Evolutionary conservation across 2,113 vertebrate genomes (phyloP).

Genomic region (Megaleporinus macrocephalus): DNA sequence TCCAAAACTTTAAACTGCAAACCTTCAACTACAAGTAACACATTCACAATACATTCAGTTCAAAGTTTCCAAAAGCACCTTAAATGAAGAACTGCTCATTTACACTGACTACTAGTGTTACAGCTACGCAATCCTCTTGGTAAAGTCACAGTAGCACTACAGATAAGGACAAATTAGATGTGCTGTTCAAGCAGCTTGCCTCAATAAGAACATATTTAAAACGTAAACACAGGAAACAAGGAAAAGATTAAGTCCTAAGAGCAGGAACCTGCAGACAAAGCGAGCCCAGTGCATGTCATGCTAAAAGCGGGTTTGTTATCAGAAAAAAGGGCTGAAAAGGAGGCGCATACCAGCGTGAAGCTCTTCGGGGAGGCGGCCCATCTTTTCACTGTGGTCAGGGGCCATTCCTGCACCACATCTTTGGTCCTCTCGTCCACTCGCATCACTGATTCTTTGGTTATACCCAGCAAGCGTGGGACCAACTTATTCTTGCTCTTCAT

Average conservation of each 20-base stretch:
- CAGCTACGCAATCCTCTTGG: neutral
- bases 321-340: conserved; percentile 5
- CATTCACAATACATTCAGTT: neutral
- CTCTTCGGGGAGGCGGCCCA: conserved; percentile 99
- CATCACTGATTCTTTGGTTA: conserved; percentile 99
- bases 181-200: neutral
- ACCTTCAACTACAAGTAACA: neutral
- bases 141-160: neutral
- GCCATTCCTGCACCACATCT: conserved; percentile 98
- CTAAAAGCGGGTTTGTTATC: neutral
- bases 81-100: neutral
- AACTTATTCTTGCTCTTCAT: conserved; percentile 99
- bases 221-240: neutral
- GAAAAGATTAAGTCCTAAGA: neutral
- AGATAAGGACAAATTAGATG: neutral
- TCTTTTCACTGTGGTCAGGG: conserved; percentile 96
- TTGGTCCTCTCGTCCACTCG: conserved; percentile 98
- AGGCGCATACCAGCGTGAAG: conserved; percentile 91
- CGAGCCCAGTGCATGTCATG: no score
- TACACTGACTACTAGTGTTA: neutral
- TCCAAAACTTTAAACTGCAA: neutral
- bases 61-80: conserved; percentile 5
- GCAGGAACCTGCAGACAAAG: neutral
- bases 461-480: conserved; percentile 92
- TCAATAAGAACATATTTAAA: neutral